Base-by-base conservation (phyloP, 2,888 invertebrate genomes). In the Euclidia mi region DNA sequence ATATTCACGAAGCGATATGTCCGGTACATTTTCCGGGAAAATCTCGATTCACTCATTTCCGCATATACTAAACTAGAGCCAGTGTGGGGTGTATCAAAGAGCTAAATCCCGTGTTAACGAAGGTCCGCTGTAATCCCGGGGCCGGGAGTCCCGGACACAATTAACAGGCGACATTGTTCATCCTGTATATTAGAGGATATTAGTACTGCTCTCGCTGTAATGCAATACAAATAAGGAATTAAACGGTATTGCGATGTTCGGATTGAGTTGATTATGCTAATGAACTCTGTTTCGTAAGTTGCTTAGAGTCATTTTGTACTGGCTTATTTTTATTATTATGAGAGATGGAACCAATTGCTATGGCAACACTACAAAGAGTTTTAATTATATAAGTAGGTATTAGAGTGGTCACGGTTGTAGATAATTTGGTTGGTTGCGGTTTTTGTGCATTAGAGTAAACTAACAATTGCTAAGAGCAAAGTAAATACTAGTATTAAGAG, bases 71-170 rank as follows among this genome's bases (percentile, higher is more conserved):
- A 71, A 65, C 59, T 64, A 61, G 25, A 59, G 55, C 35, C 51
- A 20, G 44, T 35, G 53, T 47, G 47, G 70, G 69, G 67, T 78
- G 73, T 77, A 78, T 81, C 81, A 84, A 85, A 85, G 81, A 84
- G 81, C 78, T 76, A 85, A 88, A 88, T 85, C 88, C 87, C 73
- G 78, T 73, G 85, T 84, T 89, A 89, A 89, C 89, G 88, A 88
- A 87, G 84, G 79, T 77, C 72, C 76, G 79, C 66, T 67, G 79
- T 87, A 88, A 88, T 85, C 88, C 84, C 76, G 75, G 59, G 58
- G 50, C 55, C 60, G 72, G 79, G 71, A 78, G 76, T 64, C 63
- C 66, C 74, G 77, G 81, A 82, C 84, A 82, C 84, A 88, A 88
- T 87, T 89, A 88, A 88, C 86, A 79, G 72, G 84, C 78, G 78